Evolutionary conservation across 35 echinoderm and acorn worm species (phyloP), one percentile per base, ranked within the genome.

Genomic region (Patiria miniata): DNA sequence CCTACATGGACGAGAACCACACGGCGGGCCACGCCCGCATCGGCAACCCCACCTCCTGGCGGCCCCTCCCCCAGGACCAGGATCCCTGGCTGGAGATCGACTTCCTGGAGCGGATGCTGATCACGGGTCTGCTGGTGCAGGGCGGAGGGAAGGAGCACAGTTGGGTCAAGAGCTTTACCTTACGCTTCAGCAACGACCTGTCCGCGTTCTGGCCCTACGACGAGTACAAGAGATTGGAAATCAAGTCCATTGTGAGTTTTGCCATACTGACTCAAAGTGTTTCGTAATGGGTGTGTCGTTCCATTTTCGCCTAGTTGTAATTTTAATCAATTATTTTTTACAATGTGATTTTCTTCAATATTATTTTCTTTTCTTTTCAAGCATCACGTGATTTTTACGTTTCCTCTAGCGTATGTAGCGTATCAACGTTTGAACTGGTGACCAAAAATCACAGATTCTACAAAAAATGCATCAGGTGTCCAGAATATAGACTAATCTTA

Each of bases 71-170:
- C 39, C 40, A 77, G 21, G 87, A 90, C 68, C 26, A 18, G 1
- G 19, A 52, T 0, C 95, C 91, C 4, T 91, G 39, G 59, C 85
- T 97, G 32, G 53, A 91, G 42, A 53, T 97, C 9, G 26, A 53
- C 17, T 97, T 97, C 55, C 40, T 36, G 19, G 60, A 93, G 39
- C 32, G 95, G 29, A 97, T 93, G 95, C 78, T 93, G 15, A 87
- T 97, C 52, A 93, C 87, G 12, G 95, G 95, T 16, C 55, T 93
- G 8, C 60, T 97, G 30, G 53, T 91, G 1, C 95, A 97, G 83
- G 95, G 95, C 28, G 88, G 88, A 8, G 94, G 90, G n/a, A 33
- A 78, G 37, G 56, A 60, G 28, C 61, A 86, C 33, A 37, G 44
- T 8, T 95, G 90, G 90, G 77, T 92, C 33, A 86, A 89, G 65